Percentiles rank a stretch among this genome's conserved stretches.
phyloP scores from a whole-genome alignment of 2,797 vertebrate species.

The Pseudochirops corinnae region DNA sequence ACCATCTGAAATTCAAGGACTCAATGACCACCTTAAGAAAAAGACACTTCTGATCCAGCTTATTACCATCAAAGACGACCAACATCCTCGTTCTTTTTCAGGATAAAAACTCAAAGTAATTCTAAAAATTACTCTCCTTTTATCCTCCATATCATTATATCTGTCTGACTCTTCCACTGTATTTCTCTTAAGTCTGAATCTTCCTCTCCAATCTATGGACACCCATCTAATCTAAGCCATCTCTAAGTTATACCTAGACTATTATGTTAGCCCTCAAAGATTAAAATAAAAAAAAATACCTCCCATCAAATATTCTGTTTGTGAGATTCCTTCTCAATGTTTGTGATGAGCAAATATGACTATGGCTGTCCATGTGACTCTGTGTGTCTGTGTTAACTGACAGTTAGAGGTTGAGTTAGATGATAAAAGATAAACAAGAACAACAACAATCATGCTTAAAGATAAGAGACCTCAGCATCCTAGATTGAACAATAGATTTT shows the following conservation, averaged over 20 bases:
- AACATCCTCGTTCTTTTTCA: not conserved
- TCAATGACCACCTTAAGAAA: not conserved
- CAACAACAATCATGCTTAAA: not conserved
- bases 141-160: not conserved
- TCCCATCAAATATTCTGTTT: not conserved
- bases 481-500: not conserved
- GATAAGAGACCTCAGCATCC: not conserved
- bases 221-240: not conserved
- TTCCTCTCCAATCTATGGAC: not conserved
- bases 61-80: not conserved
- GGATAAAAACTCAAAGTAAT: not conserved
- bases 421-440: not conserved
- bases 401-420: not conserved
- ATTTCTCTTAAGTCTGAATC: not conserved
- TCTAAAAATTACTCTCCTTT: not conserved
- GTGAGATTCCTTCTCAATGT: not conserved
- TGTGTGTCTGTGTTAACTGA: not conserved
- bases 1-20: not conserved
- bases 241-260: not conserved
- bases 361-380: not conserved
- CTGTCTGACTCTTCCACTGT: not conserved
- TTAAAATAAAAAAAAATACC: not conserved
- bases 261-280: not conserved
- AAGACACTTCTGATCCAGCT: not conserved
- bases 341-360: not conserved